Evolutionary conservation across 2,888 invertebrate species (phyloP).

Genomic region (Metallyticus violacea): DNA sequence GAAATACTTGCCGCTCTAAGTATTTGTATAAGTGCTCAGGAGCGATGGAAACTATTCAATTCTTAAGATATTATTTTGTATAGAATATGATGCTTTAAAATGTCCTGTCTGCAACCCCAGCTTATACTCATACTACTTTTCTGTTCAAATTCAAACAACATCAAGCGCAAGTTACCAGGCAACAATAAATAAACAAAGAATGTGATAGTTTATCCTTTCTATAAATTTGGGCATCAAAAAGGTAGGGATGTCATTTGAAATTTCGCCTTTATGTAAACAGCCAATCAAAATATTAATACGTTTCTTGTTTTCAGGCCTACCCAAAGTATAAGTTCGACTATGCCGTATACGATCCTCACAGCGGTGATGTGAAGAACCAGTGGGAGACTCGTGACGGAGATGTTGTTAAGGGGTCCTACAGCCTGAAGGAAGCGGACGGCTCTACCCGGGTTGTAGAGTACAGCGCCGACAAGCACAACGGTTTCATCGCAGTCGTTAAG

Average conservation of each 20-base stretch:
- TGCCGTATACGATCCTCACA: conserved; percentile 21
- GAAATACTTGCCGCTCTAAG: no score
- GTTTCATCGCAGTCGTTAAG: conserved; percentile 39
- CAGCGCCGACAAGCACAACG: conserved; percentile 38
- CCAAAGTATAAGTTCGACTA: conserved; percentile 26
- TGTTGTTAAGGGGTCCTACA: conserved; percentile 22
- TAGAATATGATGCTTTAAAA: no score
- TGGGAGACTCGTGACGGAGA: conserved; percentile 25
- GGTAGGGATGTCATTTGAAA: not conserved
- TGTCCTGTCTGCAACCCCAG: no score
- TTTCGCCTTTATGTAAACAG: not conserved
- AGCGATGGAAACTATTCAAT: no score
- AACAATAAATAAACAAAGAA: no score
- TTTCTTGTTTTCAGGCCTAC: not conserved
- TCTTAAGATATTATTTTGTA: no score
- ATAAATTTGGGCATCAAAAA: no score
- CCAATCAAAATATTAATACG: not conserved
- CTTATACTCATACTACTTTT: no score
- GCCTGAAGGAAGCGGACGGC: conserved; percentile 24
- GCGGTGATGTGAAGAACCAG: conserved; percentile 24
- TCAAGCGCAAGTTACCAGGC: no score
- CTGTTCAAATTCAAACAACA: no score
- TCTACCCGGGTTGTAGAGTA: conserved; percentile 37
- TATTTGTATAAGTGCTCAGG: no score
- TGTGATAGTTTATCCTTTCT: no score